Base-by-base conservation (phyloP, 2,888 invertebrate genomes). In the Xestia xanthographa region DNA sequence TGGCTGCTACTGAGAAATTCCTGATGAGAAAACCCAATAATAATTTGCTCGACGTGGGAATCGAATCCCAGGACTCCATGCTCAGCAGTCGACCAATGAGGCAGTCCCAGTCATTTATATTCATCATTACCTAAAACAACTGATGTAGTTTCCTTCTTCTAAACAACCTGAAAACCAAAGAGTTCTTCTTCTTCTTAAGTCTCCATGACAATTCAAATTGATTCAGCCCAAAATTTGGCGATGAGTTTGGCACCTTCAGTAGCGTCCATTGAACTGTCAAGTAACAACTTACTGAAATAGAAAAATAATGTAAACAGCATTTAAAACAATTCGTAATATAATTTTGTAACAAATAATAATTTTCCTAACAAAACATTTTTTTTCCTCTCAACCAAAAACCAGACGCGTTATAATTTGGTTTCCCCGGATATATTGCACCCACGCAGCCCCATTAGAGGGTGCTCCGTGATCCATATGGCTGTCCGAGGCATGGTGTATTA, bases 351-450 rank as follows among this genome's bases (percentile, higher is more conserved):
- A 62, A 62, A 29, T 3, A 48, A 60, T 20, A 58, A 22, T 50
- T 17, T 63, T 48, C 20, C 0, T 8, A 11, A 17, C 48, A 26
- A 14, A 69, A 14, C 2, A 26, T 50, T n/a, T n/a, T 41, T 68
- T 71, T 17, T 26, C 8, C 17, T 38, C 5, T 66, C 9, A 62
- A 22, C 65, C 71, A 22, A n/a, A 72, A 72, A 65, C 77, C 83
- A 86, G 86, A 65, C 66, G 63, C 66, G 68, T 69, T 74, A 56
- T 86, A 83, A 83, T 83, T 74, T 72, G 73, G 62, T 86, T 82
- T 69, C 62, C 38, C n/a, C 43, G 60, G 74, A 83, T 74, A 83
- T 82, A 86, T 83, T 74, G 86, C 73, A 53, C 34, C 50, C 53
- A 22, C 26, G 50, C 56, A 83, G 60, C 41, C 53, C 72, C 83